Conservation (phyloP, 1,140 invertebrate genomes). For the Drosophila guanche region DNA sequence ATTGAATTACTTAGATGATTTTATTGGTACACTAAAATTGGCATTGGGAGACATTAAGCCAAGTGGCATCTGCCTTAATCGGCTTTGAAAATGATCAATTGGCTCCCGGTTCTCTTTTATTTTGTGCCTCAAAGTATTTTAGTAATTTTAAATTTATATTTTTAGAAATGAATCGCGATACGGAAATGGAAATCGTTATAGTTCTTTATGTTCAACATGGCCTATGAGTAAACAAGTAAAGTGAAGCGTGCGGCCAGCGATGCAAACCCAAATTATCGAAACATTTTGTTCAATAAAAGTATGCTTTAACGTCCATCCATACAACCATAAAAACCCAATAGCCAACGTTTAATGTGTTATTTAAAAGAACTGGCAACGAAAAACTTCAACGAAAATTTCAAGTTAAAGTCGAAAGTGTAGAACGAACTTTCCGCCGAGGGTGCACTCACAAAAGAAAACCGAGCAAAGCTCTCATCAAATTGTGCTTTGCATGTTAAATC, state of each 20-base stretch:
- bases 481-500: slow-evolving; percentile 54
- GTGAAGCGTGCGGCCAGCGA: slow-evolving; percentile 5
- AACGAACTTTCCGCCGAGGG: slow-evolving; percentile 13
- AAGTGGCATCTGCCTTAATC: background rate
- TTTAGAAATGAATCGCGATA: slow-evolving; percentile 30
- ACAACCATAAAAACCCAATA: too few relatives aligned
- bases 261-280: slow-evolving; percentile 10
- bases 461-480: slow-evolving; percentile 20
- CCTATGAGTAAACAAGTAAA: slow-evolving; percentile 18
- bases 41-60: background rate
- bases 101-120: background rate
- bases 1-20: too few relatives aligned
- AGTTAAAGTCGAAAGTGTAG: slow-evolving; percentile 13
- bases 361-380: background rate
- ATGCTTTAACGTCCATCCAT: background rate
- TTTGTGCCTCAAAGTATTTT: slow-evolving; percentile 4
- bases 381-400: slow-evolving; percentile 8
- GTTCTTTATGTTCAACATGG: slow-evolving; percentile 7
- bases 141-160: slow-evolving; percentile 19
- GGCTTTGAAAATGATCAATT: background rate
- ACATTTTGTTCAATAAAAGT: background rate
- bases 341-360: background rate
- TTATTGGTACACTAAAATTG: background rate
- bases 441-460: background rate
- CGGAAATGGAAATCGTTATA: background rate